Evolutionary conservation across 2,797 vertebrate species (phyloP), one percentile per base, ranked within the genome.

Genomic region (Chiloscyllium punctatum): DNA sequence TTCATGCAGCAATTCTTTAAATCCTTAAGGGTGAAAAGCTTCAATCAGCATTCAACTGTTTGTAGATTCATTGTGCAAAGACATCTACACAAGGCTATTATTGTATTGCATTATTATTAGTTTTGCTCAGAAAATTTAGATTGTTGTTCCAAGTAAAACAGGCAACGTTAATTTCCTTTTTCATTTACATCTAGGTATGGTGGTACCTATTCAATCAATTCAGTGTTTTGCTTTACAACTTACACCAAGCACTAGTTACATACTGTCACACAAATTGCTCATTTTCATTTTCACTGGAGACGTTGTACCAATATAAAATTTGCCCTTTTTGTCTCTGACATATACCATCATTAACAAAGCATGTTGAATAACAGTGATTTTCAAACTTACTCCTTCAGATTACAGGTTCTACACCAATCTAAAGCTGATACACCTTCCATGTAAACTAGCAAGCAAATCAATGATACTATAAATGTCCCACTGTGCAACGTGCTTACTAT

Each of bases 1-100:
- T 98, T 98, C 98, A 98, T 98, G 98, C 98, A 98, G 98, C 97
- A 97, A 98, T 97, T 77, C 94, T 95, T 95, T 95, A 95, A 95
- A 95, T 95, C 94, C 94, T 95, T 95, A 95, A 95, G 94, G 94
- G 94, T 95, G 94, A 95, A 95, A 95, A 53, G 94, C 94, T 77
- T 95, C 94, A 95, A 95, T 95, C 94, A 94, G 92, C 92, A 71
- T 72, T 94, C 68, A 95, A 95, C 94, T 95, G 71, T 95, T 95
- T 95, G 48, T 74, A 51, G 94, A 95, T 95, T 95, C 94, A 77
- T 95, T 95, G 71, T 95, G 94, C 27, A 74, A 25, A 72, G 92
- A 95, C 48, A 74, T 95, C 94, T 77, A 95, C 94, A 72, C 94
- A 92, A 77, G 94, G 69, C 94, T 74, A 77, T 95, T 95, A 95